A percentile compares a stretch with the other conserved stretches of the same genome.
phyloP scores from a whole-genome alignment of 2,888 invertebrate genomes.

The Zootermopsis nevadensis region DNA sequence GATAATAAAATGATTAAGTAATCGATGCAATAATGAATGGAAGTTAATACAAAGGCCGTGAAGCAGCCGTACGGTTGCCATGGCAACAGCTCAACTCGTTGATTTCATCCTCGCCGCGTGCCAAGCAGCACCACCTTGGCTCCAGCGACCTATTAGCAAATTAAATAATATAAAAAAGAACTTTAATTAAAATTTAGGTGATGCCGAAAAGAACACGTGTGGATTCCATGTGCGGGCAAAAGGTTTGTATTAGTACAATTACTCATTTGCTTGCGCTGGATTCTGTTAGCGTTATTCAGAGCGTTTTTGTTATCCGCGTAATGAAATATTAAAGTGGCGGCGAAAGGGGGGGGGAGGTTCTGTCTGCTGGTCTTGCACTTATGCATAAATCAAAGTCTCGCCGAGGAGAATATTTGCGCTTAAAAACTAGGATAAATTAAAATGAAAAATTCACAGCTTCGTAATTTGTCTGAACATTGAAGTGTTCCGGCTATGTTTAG shows the following conservation, averaged over 20 bases:
- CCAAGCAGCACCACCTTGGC: neutral
- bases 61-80: neutral
- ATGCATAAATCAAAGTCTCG: neutral
- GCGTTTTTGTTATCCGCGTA: neutral
- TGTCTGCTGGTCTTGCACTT: neutral
- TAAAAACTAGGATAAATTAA: too few species aligned
- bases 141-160: neutral
- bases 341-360: neutral
- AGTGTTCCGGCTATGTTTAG: too few species aligned
- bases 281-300: neutral
- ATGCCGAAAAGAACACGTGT: neutral
- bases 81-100: neutral
- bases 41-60: too few species aligned
- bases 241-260: conserved; percentile 12
- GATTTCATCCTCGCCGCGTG: neutral
- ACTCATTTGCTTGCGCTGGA: neutral
- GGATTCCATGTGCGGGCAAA: neutral
- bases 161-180: conserved; percentile 15
- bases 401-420: too few species aligned
- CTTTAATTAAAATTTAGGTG: conserved; percentile 3
- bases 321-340: neutral
- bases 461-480: too few species aligned
- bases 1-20: too few species aligned
- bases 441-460: too few species aligned
- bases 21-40: too few species aligned